phyloP scores from a whole-genome alignment of 2,888 invertebrate species.

The Temnothorax unifasciatus region DNA sequence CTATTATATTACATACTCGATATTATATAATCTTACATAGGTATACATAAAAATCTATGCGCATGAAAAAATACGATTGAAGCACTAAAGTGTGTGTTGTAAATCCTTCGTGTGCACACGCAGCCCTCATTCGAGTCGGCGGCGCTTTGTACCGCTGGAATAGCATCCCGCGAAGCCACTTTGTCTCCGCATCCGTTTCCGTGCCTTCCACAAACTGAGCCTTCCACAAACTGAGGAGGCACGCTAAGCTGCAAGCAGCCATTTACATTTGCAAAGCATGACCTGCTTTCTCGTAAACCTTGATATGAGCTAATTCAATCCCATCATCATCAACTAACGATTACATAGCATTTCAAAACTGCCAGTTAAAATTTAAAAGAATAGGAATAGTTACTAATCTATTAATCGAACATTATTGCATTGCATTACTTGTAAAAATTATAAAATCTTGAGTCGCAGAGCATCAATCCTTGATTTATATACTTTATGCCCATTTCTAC shows the following conservation, averaged over 20 bases:
- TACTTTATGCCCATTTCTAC: not conserved
- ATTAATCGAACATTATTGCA: not conserved
- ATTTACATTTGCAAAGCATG: slow-evolving; percentile 39
- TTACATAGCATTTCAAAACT: not conserved
- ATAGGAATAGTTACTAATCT: not conserved
- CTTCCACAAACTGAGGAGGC: slow-evolving; percentile 55
- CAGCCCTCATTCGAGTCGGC: slow-evolving; percentile 57
- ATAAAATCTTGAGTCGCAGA: no score
- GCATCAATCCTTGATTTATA: not conserved
- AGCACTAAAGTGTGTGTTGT: not conserved
- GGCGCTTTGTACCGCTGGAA: slow-evolving; percentile 61
- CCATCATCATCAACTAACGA: not conserved
- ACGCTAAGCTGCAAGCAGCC: slow-evolving; percentile 18
- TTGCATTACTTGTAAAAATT: not conserved
- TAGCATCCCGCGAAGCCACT: slow-evolving; percentile 67
- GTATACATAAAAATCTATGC: not conserved
- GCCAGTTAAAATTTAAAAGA: not conserved
- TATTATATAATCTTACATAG: not conserved
- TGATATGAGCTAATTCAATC: not conserved
- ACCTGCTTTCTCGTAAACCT: slow-evolving; percentile 7
- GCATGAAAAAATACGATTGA: not conserved
- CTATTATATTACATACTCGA: not conserved
- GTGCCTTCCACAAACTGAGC: slow-evolving; percentile 53
- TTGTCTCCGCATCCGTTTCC: slow-evolving; percentile 71
- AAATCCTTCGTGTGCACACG: slow-evolving; percentile 52